Conservation (phyloP, 2,888 invertebrate species). For the Hofmannophila pseudospretella region DNA sequence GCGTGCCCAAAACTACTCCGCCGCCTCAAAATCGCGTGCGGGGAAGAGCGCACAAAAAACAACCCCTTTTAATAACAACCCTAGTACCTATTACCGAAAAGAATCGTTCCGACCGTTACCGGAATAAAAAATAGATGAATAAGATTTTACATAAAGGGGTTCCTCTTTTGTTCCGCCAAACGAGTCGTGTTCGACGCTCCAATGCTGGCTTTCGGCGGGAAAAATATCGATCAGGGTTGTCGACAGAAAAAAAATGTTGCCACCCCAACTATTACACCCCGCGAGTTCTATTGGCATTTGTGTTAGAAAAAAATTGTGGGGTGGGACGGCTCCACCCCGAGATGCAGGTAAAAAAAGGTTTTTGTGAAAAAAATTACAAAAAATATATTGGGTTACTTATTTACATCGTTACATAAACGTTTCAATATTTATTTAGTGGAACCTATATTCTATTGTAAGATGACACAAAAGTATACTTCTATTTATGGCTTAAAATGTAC, state of each 20-base stretch:
- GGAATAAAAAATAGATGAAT: slow-evolving; percentile 67
- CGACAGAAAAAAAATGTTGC: slow-evolving; percentile 54
- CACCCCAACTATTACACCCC: slow-evolving; percentile 40
- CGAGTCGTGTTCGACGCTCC: slow-evolving; percentile 42
- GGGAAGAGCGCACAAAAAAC: slow-evolving; percentile 57
- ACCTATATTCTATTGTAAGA: no score
- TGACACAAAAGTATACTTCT: no score
- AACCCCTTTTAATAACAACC: slow-evolving; percentile 55
- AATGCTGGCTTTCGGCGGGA: slow-evolving; percentile 56
- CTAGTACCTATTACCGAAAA: slow-evolving; percentile 65
- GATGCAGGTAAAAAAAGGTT: slow-evolving; percentile 55
- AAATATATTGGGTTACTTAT: slow-evolving; percentile 25
- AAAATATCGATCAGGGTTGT: slow-evolving; percentile 61
- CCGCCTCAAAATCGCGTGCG: slow-evolving; percentile 58
- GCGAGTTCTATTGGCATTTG: slow-evolving; percentile 55
- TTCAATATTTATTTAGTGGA: no score
- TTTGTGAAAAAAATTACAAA: slow-evolving; percentile 35
- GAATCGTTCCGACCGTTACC: slow-evolving; percentile 66
- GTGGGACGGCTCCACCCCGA: slow-evolving; percentile 60
- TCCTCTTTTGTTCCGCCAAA: slow-evolving; percentile 50
- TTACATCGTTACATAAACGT: no score
- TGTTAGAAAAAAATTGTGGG: slow-evolving; percentile 58
- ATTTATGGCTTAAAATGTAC: no score
- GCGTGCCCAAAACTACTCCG: slow-evolving; percentile 62
- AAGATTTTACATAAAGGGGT: slow-evolving; percentile 63